A percentile compares a stretch with the other conserved stretches of the same genome.
Evolutionary conservation across 53 echinoderm and acorn worm genomes (phyloP).

Genomic region (Hippasteria phrygiana): DNA sequence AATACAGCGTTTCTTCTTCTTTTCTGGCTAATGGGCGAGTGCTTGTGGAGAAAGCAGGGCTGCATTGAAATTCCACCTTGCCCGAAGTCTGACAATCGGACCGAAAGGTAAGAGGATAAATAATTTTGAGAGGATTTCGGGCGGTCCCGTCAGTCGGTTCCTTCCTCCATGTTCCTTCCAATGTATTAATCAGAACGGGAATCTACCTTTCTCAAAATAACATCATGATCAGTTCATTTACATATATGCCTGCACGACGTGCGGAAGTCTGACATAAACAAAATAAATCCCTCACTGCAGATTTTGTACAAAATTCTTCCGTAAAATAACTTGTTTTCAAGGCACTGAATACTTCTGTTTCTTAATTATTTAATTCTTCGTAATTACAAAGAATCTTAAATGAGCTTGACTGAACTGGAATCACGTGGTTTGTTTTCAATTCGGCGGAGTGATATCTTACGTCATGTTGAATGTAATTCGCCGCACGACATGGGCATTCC

Average conservation of each 20-base stretch:
- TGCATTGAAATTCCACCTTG: neutral
- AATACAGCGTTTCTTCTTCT: constrained; percentile 24
- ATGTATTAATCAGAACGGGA: constrained; percentile 64
- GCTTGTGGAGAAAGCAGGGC: constrained; percentile 19
- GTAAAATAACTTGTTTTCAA: too few species aligned
- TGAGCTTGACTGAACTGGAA: neutral
- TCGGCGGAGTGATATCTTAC: constrained; percentile 56
- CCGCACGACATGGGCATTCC: constrained; percentile 64
- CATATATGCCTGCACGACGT: constrained; percentile 34
- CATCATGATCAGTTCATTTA: constrained; percentile 65
- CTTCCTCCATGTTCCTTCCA: too few species aligned
- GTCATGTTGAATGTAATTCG: constrained; percentile 45
- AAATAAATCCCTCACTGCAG: constrained; percentile 23
- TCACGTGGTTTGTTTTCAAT: constrained; percentile 14
- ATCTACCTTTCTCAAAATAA: constrained; percentile 77
- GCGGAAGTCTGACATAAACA: constrained; percentile 58
- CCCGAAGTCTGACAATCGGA: constrained; percentile 6
- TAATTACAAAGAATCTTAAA: neutral
- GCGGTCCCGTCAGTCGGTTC: neutral
- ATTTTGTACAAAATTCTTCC: neutral
- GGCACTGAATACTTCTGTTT: too few species aligned
- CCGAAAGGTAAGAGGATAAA: constrained; percentile 23
- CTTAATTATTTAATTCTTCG: neutral
- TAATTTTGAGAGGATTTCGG: neutral
- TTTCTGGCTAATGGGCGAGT: constrained; percentile 18